Evolutionary conservation across 2,888 invertebrate genomes (phyloP).

Genomic region (Salpingus planirostris): DNA sequence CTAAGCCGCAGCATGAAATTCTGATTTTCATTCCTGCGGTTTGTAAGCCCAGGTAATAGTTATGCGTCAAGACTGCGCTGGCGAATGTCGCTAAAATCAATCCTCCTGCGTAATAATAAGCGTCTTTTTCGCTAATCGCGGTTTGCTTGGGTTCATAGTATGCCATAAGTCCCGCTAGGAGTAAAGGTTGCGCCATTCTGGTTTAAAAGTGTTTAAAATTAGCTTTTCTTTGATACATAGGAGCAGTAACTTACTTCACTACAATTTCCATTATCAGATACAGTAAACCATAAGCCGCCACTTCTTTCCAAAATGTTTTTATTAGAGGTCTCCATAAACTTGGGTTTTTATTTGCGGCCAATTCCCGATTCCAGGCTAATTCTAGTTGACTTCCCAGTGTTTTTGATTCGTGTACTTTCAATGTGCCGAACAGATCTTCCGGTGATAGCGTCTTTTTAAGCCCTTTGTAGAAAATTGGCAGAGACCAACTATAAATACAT

Average conservation of each 20-base stretch:
- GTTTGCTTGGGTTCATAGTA: conserved; percentile 48
- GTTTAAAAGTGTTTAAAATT: no score
- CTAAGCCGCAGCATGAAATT: conserved; percentile 70
- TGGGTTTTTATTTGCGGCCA: conserved; percentile 19
- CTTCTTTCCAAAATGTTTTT: conserved; percentile 13
- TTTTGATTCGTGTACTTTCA: conserved; percentile 40
- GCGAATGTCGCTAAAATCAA: conserved; percentile 52
- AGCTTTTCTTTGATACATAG: no score
- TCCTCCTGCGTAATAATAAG: conserved; percentile 67
- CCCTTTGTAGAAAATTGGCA: conserved; percentile 43
- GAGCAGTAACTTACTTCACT: conserved; percentile 17
- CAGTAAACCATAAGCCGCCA: conserved; percentile 11
- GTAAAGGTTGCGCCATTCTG: conserved; percentile 22
- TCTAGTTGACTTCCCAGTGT: conserved; percentile 39
- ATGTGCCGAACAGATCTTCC: conserved; percentile 42
- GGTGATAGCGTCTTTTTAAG: conserved; percentile 41
- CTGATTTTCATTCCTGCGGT: conserved; percentile 79
- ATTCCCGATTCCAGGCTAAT: conserved; percentile 27
- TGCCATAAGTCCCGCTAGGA: conserved; percentile 43
- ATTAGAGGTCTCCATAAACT: conserved; percentile 26
- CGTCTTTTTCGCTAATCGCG: conserved; percentile 42
- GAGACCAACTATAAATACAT: conserved; percentile 44
- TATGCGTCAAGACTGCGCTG: background rate
- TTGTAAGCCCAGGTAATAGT: conserved; percentile 72
- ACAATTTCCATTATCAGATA: conserved; percentile 17